Conservation (phyloP, 2,113 vertebrate species). For the Fulica atra region DNA sequence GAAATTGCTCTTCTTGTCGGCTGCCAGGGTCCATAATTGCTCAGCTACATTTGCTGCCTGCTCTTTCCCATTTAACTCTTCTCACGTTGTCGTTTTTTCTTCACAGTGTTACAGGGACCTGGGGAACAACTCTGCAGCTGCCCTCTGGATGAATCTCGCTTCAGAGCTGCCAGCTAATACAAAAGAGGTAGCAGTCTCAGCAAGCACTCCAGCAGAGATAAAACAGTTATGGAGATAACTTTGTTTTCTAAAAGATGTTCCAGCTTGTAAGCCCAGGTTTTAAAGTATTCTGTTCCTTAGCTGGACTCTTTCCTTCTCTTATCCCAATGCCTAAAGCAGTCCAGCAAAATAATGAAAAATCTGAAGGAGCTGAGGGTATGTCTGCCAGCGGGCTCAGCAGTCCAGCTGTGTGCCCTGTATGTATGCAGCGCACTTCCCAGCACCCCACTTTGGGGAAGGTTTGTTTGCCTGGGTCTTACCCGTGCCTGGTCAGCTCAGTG, state of each 20-base stretch:
- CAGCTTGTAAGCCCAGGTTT: not conserved
- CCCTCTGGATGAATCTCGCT: constrained; percentile 83
- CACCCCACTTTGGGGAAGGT: accelerated
- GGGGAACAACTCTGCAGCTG: constrained; percentile 80
- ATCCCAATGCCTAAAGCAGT: not conserved
- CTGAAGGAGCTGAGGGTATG: accelerated
- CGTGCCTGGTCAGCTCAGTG: not conserved
- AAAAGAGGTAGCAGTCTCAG: constrained; percentile 71
- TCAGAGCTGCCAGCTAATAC: constrained; percentile 72
- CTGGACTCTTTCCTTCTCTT: not conserved
- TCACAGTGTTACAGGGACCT: constrained; percentile 89
- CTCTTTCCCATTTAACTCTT: not conserved
- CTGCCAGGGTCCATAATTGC: not conserved
- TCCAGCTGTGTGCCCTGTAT: not conserved
- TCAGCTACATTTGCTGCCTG: not conserved
- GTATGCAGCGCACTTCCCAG: accelerated
- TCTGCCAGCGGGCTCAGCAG: not conserved
- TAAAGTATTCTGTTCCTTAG: not conserved
- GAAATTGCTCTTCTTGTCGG: not conserved
- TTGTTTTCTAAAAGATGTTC: not conserved
- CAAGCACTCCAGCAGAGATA: not conserved
- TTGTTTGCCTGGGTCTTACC: accelerated
- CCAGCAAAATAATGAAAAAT: not conserved
- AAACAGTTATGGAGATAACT: no score
- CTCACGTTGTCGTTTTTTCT: not conserved